phyloP scores from a whole-genome alignment of 2,113 vertebrate species.

The Mesoclemmys tuberculata region DNA sequence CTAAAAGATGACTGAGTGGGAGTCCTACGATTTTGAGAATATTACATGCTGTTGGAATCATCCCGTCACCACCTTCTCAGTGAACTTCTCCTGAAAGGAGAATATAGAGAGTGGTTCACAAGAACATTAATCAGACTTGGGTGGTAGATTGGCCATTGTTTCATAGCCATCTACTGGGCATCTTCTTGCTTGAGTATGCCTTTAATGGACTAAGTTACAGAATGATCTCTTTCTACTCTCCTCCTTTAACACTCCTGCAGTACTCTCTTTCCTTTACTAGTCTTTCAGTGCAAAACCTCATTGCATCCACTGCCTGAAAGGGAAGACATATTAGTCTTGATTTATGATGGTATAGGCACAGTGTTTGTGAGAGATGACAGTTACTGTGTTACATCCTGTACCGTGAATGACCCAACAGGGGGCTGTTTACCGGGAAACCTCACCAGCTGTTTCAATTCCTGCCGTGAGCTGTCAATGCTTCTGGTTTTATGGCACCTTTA shows the following conservation, averaged over 20 bases:
- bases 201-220: background rate
- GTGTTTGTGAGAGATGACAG: background rate
- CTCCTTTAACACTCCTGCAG: accelerated
- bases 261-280: accelerated
- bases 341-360: background rate
- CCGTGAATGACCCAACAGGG: background rate
- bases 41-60: background rate
- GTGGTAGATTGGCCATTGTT: background rate
- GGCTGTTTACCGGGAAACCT: conserved; percentile 42
- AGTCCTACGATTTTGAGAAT: background rate
- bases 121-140: background rate
- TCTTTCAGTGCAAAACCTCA: background rate
- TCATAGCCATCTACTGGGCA: background rate
- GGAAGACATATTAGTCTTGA: background rate
- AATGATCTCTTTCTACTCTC: background rate
- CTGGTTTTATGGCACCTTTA: conserved; percentile 59
- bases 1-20: background rate
- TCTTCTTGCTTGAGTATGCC: background rate
- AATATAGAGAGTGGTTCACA: background rate
- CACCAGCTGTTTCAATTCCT: conserved; percentile 56
- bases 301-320: accelerated
- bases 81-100: background rate
- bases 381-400: background rate
- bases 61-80: background rate
- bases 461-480: conserved; percentile 35